phyloP scores from a whole-genome alignment of 2,113 vertebrate genomes.

The Lophotis ruficrista region DNA sequence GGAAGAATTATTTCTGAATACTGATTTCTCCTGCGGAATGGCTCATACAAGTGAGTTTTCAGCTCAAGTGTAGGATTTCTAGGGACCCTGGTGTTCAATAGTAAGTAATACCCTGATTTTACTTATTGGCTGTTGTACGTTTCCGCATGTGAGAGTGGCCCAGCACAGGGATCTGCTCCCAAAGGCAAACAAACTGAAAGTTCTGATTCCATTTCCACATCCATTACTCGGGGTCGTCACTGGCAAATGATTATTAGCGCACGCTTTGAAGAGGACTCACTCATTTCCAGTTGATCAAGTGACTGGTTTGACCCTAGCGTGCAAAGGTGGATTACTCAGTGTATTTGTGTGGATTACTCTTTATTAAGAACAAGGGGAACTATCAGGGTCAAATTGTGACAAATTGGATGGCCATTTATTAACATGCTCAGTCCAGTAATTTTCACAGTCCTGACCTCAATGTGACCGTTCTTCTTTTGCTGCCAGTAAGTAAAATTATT shows the following conservation, averaged over 20 bases:
- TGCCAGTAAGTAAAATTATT: not conserved
- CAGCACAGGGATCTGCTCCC: not conserved
- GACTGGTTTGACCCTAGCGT: not conserved
- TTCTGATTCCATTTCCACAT: not conserved
- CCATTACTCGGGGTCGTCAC: rapidly evolving
- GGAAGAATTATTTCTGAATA: not conserved
- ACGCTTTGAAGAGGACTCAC: not conserved
- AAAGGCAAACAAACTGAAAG: not conserved
- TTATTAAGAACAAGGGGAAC: not conserved
- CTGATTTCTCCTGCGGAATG: not conserved
- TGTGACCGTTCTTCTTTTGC: not conserved
- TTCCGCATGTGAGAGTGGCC: not conserved
- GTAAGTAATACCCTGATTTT: not conserved
- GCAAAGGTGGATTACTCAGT: not conserved
- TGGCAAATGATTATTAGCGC: not conserved
- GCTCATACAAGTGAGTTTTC: not conserved
- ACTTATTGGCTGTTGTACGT: rapidly evolving
- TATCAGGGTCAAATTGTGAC: not conserved
- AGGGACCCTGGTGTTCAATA: not conserved
- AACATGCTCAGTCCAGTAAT: not conserved
- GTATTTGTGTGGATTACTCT: not conserved
- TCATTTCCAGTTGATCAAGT: not conserved
- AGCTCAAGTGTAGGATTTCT: not conserved
- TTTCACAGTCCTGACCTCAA: not conserved
- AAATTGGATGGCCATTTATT: too few species aligned